Conservation (phyloP, 2,113 vertebrate genomes). For the Tricholaema leucomelas region DNA sequence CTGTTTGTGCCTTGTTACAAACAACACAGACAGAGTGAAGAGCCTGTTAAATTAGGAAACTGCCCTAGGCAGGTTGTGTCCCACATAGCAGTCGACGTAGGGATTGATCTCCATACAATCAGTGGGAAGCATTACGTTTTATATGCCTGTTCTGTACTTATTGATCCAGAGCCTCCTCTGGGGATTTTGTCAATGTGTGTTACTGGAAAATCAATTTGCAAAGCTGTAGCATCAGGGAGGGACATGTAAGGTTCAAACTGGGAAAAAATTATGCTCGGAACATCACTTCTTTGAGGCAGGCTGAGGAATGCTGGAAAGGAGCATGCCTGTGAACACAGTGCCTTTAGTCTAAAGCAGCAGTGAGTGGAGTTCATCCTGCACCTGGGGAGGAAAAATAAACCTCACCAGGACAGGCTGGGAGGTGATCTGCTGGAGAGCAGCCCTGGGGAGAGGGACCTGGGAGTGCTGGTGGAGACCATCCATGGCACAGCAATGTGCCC, state of each 20-base stretch:
- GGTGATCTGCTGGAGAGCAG: too few relatives aligned
- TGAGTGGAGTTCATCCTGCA: neutral
- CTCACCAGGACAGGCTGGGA: too few relatives aligned
- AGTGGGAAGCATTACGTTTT: conserved; percentile 15
- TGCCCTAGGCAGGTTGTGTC: neutral
- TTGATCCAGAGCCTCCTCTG: conserved; percentile 19
- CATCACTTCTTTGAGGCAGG: neutral
- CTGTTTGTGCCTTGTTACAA: neutral
- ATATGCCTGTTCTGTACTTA: neutral
- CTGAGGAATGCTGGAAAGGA: neutral
- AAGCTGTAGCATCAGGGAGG: neutral
- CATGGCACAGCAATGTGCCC: too few relatives aligned
- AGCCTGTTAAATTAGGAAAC: neutral
- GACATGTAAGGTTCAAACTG: neutral
- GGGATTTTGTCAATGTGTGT: neutral
- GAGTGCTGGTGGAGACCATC: too few relatives aligned
- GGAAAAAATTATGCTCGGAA: neutral
- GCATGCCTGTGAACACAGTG: neutral
- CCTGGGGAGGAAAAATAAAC: too few relatives aligned
- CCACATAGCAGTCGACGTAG: neutral
- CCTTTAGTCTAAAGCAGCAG: neutral
- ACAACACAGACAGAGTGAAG: neutral
- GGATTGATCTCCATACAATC: neutral
- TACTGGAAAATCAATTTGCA: conserved; percentile 18
- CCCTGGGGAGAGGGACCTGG: too few relatives aligned